A percentile compares a stretch with the other conserved stretches of the same genome.
These are phyloP conservation scores for Nebria salina DNA, from an alignment of 2,888 invertebrate genomes.

Conservation along the genomic window DNA sequence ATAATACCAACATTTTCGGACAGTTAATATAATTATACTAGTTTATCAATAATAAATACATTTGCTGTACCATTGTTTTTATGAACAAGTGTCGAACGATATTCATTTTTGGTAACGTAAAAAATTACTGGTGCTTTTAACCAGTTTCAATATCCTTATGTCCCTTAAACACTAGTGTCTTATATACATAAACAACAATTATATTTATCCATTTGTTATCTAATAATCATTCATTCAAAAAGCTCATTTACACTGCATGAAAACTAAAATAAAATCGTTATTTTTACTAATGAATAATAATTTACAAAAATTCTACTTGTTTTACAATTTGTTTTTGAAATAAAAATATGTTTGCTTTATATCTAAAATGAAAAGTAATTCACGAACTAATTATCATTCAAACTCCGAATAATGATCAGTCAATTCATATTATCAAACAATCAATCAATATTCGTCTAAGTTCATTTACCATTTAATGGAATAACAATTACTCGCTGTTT, in stretches of 20 bases:
- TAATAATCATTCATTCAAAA: conserved; percentile 8
- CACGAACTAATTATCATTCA: background rate
- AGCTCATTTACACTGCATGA: background rate
- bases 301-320: too few relatives aligned
- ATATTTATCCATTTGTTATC: conserved; percentile 28
- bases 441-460: conserved; percentile 2
- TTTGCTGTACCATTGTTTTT: conserved; percentile 14
- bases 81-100: conserved; percentile 39
- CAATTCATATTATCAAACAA: background rate
- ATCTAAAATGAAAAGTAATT: too few relatives aligned
- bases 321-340: too few relatives aligned
- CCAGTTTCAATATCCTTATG: conserved; percentile 46
- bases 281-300: background rate
- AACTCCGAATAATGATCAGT: background rate
- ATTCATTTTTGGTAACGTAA: conserved; percentile 36
- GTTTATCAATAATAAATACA: conserved; percentile 10
- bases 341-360: too few relatives aligned
- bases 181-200: conserved; percentile 47
- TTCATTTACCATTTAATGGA: background rate
- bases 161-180: conserved; percentile 43
- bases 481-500: conserved; percentile 60
- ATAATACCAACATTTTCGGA: conserved; percentile 36
- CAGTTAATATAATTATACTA: conserved; percentile 9
- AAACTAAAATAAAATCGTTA: background rate
- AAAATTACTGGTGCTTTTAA: conserved; percentile 38